A percentile compares a stretch with the other conserved stretches of the same genome.
Conservation (phyloP, 1,140 invertebrate genomes). For the Macrobrachium rosenbergii region DNA sequence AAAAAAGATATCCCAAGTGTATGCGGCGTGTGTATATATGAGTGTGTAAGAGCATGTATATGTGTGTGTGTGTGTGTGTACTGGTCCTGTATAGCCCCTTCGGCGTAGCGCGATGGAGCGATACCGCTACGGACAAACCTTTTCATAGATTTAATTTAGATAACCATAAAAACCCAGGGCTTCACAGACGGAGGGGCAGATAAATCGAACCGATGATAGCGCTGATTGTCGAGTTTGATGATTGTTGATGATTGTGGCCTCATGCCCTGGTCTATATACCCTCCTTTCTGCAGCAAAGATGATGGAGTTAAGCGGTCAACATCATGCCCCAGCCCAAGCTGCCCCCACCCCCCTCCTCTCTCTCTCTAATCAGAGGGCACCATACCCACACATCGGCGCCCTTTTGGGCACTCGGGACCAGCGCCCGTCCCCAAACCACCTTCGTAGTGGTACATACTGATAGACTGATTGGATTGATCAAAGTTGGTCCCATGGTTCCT, state of each 20-base stretch:
- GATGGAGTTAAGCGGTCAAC: too few relatives aligned
- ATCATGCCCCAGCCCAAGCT: neutral
- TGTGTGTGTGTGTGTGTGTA: neutral
- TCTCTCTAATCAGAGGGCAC: neutral
- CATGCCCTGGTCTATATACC: too few relatives aligned
- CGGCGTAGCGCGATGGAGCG: conserved; percentile 24
- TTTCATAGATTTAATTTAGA: conserved; percentile 55
- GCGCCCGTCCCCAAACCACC: too few relatives aligned
- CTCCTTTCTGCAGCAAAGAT: neutral
- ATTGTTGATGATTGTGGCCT: conserved; percentile 19
- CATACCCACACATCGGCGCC: neutral
- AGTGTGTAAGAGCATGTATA: too few relatives aligned
- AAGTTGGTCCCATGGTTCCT: too few relatives aligned
- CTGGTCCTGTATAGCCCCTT: neutral
- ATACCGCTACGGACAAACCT: conserved; percentile 44
- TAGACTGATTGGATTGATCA: too few relatives aligned
- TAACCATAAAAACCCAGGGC: conserved; percentile 49
- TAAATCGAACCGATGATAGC: conserved; percentile 48
- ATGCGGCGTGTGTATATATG: neutral
- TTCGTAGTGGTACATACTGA: too few relatives aligned
- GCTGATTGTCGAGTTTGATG: conserved; percentile 40
- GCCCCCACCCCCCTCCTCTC: neutral
- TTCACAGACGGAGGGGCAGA: conserved; percentile 37
- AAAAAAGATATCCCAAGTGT: too few relatives aligned
- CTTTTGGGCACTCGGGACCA: neutral